A percentile compares a stretch with the other conserved stretches of the same genome.
phyloP scores from a whole-genome alignment of 30 jellyfish, hydroid and myxozoan genomes.

The Cassiopea andromeda region DNA sequence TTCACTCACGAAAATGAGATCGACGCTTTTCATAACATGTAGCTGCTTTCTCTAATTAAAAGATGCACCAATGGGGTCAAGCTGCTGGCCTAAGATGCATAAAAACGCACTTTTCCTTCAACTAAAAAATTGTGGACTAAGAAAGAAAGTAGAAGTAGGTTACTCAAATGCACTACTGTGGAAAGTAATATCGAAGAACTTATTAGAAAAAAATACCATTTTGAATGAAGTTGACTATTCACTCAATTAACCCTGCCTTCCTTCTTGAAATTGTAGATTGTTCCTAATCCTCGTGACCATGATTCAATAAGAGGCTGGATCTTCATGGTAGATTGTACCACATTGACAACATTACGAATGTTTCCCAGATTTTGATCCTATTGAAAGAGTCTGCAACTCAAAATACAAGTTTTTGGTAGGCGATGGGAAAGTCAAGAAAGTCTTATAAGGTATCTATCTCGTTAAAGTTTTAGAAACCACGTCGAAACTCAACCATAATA shows the following conservation, averaged over 20 bases:
- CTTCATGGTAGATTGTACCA: background rate
- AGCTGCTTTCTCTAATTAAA: too few relatives aligned
- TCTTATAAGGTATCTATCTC: background rate
- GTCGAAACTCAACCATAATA: too few relatives aligned
- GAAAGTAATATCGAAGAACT: too few relatives aligned
- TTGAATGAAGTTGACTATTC: background rate
- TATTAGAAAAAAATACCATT: background rate
- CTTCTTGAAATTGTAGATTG: conserved; percentile 13
- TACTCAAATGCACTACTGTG: too few relatives aligned
- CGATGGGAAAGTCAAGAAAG: conserved; percentile 15
- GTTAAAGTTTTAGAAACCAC: background rate
- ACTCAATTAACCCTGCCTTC: background rate
- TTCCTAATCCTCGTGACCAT: conserved; percentile 22
- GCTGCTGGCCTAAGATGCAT: too few relatives aligned
- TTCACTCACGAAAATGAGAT: too few relatives aligned
- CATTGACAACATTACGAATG: background rate
- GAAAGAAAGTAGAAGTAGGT: too few relatives aligned
- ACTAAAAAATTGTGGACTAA: too few relatives aligned
- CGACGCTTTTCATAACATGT: too few relatives aligned
- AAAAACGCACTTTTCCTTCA: too few relatives aligned
- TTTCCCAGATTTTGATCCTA: background rate
- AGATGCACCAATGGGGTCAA: too few relatives aligned
- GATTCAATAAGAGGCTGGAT: conserved; percentile 1
- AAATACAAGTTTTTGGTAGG: background rate
- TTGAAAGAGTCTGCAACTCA: background rate